Evolutionary conservation across 2,113 vertebrate species (phyloP).

Genomic region (Gambusia holbrooki): DNA sequence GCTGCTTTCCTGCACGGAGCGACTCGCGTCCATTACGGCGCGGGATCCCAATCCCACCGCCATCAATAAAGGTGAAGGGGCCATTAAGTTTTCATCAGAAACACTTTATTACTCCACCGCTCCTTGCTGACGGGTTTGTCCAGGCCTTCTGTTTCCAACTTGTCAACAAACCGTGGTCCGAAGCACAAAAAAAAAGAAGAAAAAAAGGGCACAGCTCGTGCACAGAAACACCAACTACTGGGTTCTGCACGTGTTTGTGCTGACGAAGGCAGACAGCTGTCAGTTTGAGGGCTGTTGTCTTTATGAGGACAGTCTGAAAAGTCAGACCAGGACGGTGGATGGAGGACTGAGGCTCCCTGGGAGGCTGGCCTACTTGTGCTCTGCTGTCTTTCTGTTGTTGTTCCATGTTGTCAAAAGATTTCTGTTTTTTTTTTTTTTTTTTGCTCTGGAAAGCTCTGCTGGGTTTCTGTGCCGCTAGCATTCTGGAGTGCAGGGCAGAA

Average conservation of each 20-base stretch:
- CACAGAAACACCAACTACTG: background rate
- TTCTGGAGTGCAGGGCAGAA: too few relatives aligned
- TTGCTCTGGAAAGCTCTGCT: conserved; percentile 9
- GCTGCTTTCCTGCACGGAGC: conserved; percentile 22
- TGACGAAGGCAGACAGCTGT: background rate
- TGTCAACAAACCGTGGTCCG: conserved; percentile 31
- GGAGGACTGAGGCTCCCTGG: conserved; percentile 20
- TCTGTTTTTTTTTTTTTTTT: too few relatives aligned
- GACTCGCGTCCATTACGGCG: conserved; percentile 40
- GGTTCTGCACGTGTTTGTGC: conserved; percentile 14
- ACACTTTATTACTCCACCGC: conserved; percentile 72
- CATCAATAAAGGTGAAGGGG: conserved; percentile 75
- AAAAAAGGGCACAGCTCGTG: background rate
- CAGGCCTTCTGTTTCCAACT: conserved; percentile 51
- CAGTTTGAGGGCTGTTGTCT: too few relatives aligned
- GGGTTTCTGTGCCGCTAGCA: conserved; percentile 26
- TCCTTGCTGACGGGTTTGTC: conserved; percentile 78
- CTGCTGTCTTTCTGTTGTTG: conserved; percentile 35
- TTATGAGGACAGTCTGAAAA: conserved; percentile 3
- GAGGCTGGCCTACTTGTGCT: conserved; percentile 57
- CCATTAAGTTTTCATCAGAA: conserved; percentile 87
- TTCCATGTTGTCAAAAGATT: conserved; percentile 52
- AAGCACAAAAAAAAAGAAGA: conserved; percentile 10
- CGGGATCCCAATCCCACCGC: conserved; percentile 47
- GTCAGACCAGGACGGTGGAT: conserved; percentile 1